Percentiles rank a stretch among this genome's conserved stretches.
These are phyloP conservation scores for Yponomeuta evonymella DNA, from an alignment of 2,888 invertebrate genomes.

Conservation along the genomic window DNA sequence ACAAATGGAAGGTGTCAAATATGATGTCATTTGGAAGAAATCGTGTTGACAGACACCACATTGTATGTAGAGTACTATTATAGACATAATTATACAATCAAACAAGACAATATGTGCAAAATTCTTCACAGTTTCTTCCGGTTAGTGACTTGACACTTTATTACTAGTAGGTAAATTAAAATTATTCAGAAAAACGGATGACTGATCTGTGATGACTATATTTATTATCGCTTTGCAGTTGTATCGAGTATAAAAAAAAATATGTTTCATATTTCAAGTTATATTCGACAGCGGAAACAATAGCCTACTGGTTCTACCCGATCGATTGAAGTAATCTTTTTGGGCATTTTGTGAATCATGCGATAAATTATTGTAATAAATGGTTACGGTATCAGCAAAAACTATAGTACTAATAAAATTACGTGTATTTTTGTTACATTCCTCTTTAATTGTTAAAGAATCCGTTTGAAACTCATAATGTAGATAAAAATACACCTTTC, in stretches of 20 bases:
- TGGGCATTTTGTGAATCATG: too few relatives aligned
- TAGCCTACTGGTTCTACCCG: too few relatives aligned
- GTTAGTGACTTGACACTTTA: neutral
- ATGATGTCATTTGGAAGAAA: conserved; percentile 10
- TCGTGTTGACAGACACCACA: conserved; percentile 11
- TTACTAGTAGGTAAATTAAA: neutral
- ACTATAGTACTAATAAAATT: too few relatives aligned
- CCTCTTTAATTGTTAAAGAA: too few relatives aligned
- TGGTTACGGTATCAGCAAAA: too few relatives aligned
- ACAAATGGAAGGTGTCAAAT: conserved; percentile 8
- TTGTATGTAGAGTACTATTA: conserved; percentile 7
- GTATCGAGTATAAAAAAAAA: neutral
- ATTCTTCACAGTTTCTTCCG: neutral
- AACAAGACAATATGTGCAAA: neutral
- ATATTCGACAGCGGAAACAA: too few relatives aligned
- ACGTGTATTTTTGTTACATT: too few relatives aligned
- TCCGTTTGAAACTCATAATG: too few relatives aligned
- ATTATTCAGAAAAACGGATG: neutral
- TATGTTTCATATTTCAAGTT: neutral
- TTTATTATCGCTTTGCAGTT: neutral
- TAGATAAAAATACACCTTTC: too few relatives aligned
- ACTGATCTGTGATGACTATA: neutral
- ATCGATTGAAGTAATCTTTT: too few relatives aligned
- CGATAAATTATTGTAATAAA: too few relatives aligned
- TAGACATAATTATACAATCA: neutral